These are phyloP conservation scores for Romanogobio albipinnatus DNA, from an alignment of 2,113 vertebrate species.

Conservation along the genomic window DNA sequence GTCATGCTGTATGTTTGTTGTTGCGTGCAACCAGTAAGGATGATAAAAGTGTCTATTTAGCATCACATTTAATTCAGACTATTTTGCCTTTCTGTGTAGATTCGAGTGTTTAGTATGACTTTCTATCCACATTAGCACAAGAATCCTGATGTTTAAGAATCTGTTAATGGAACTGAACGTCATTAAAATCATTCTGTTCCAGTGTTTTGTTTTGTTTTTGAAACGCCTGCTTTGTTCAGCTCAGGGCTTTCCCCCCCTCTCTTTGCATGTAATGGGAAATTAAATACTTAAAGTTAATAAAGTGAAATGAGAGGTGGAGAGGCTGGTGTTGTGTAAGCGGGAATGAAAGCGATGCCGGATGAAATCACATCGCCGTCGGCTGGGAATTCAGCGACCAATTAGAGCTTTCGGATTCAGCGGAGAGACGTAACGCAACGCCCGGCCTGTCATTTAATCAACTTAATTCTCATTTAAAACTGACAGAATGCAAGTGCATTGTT, in stretches of 20 bases:
- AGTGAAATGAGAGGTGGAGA: slow-evolving; percentile 46
- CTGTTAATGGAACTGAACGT: background rate
- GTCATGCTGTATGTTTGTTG: background rate
- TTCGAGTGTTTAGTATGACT: background rate
- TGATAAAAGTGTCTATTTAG: background rate
- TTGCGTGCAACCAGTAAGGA: background rate
- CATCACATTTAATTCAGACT: background rate
- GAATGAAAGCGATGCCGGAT: slow-evolving; percentile 20
- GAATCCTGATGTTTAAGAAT: background rate
- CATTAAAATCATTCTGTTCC: background rate
- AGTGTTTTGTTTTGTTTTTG: background rate
- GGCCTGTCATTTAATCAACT: slow-evolving; percentile 29
- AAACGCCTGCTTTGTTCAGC: background rate
- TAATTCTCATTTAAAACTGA: slow-evolving; percentile 14
- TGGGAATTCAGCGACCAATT: slow-evolving; percentile 37
- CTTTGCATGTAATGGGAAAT: slow-evolving; percentile 22
- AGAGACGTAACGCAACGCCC: background rate
- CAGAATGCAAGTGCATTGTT: background rate
- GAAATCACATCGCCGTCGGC: background rate
- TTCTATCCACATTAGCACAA: background rate
- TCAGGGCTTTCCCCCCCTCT: background rate
- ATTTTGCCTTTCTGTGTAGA: background rate
- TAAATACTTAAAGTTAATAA: slow-evolving; percentile 29
- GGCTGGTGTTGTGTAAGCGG: slow-evolving; percentile 6
- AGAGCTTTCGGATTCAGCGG: background rate